These are phyloP conservation scores for Megalops cyprinoides DNA, from an alignment of 2,797 vertebrate genomes.

Conservation along the genomic window DNA sequence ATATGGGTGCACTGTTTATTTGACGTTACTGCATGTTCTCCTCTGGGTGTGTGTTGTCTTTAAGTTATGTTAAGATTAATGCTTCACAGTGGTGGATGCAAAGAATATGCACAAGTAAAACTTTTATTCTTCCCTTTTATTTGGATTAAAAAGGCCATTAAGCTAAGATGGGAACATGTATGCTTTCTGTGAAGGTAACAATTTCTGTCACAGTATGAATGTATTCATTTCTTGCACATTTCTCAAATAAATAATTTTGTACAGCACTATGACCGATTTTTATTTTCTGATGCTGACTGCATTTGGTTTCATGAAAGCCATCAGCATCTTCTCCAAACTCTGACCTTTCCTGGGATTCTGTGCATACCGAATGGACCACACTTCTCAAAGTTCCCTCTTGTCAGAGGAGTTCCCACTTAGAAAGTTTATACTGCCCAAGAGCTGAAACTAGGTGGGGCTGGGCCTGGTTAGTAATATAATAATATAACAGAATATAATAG, in stretches of 20 bases:
- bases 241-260: conserved; percentile 7
- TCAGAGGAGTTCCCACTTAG: neutral
- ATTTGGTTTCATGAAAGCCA: neutral
- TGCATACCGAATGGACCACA: neutral
- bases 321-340: neutral
- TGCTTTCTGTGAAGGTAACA: conserved; percentile 77
- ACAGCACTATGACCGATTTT: neutral
- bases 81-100: neutral
- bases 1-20: conserved; percentile 23
- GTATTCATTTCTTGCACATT: conserved; percentile 17
- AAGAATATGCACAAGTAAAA: conserved; percentile 12
- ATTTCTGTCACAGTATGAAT: conserved; percentile 28
- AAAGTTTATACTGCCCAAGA: neutral
- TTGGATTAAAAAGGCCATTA: conserved; percentile 40
- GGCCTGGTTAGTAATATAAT: neutral
- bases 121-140: conserved; percentile 15
- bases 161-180: conserved; percentile 54
- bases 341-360: conserved; percentile 15
- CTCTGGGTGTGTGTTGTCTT: conserved; percentile 13
- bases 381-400: neutral
- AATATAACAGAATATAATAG: too few species aligned
- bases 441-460: neutral
- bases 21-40: neutral
- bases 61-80: conserved; percentile 1
- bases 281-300: neutral